phyloP scores from a whole-genome alignment of 2,113 vertebrate species.

The Elgaria multicarinata region DNA sequence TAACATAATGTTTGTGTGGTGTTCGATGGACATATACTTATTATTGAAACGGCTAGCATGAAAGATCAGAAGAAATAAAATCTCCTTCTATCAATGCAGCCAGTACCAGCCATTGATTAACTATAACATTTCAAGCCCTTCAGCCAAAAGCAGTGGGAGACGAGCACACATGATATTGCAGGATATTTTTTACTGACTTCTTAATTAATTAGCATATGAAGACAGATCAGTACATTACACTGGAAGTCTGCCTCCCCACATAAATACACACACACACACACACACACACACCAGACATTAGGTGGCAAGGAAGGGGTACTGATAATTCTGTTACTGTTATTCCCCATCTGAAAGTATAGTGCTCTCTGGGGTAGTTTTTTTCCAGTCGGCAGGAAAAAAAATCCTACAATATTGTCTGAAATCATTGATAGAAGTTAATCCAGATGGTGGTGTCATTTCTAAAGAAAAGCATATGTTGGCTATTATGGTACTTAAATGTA shows the following conservation, averaged over 20 bases:
- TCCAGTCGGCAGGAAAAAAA: constrained; percentile 65
- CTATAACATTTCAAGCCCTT: constrained; percentile 38
- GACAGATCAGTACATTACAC: neutral
- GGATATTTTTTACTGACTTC: constrained; percentile 42
- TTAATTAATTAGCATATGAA: constrained; percentile 12
- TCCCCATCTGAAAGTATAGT: constrained; percentile 52
- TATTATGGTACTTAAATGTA: constrained; percentile 86
- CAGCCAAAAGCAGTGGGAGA: constrained; percentile 28
- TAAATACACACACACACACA: neutral
- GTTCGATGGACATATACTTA: neutral
- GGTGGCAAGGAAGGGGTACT: constrained; percentile 34
- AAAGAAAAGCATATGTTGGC: constrained; percentile 86
- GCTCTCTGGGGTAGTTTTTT: constrained; percentile 57
- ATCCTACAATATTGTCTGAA: constrained; percentile 79
- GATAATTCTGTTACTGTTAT: constrained; percentile 33
- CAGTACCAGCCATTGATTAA: constrained; percentile 51
- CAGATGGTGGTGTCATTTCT: constrained; percentile 85
- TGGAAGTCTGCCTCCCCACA: neutral
- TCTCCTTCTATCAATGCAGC: constrained; percentile 38
- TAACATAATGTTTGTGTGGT: constrained; percentile 40
- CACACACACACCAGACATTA: constrained; percentile 17
- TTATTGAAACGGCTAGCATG: constrained; percentile 28
- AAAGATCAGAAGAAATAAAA: constrained; percentile 41
- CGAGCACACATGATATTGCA: constrained; percentile 3
- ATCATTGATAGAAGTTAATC: constrained; percentile 81